Conservation (phyloP, 1,140 invertebrate genomes). For the Batillaria attramentaria region DNA sequence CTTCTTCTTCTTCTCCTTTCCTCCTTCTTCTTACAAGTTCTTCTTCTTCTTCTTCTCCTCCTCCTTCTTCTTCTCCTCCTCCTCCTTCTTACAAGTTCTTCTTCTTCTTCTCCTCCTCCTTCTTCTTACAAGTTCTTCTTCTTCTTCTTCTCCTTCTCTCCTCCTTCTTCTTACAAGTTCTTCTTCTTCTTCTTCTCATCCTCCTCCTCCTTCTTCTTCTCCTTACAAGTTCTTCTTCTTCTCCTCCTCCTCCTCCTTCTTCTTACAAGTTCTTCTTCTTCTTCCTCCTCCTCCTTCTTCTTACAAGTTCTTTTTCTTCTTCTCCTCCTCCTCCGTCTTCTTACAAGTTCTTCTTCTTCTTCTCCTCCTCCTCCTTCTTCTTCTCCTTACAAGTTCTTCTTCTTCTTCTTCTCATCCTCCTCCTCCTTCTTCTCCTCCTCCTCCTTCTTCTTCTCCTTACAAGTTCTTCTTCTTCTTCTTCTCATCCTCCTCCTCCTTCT, state of each 20-base stretch:
- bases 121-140: neutral
- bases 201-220: neutral
- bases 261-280: no score
- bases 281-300: neutral
- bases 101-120: slow-evolving; percentile 20
- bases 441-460: neutral
- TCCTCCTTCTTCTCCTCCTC: neutral
- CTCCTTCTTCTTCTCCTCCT: neutral
- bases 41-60: slow-evolving; percentile 9
- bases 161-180: neutral
- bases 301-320: neutral
- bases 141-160: neutral
- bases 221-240: neutral
- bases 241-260: neutral
- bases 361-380: neutral
- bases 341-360: neutral
- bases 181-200: neutral
- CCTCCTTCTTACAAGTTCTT: neutral
- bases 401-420: neutral
- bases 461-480: neutral
- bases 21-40: neutral
- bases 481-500: neutral
- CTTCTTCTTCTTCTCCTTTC: neutral
- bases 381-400: neutral
- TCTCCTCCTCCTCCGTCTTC: neutral